These are phyloP conservation scores for Onychomys leucogaster DNA, from an alignment of 2,797 vertebrate species.

Conservation along the genomic window DNA sequence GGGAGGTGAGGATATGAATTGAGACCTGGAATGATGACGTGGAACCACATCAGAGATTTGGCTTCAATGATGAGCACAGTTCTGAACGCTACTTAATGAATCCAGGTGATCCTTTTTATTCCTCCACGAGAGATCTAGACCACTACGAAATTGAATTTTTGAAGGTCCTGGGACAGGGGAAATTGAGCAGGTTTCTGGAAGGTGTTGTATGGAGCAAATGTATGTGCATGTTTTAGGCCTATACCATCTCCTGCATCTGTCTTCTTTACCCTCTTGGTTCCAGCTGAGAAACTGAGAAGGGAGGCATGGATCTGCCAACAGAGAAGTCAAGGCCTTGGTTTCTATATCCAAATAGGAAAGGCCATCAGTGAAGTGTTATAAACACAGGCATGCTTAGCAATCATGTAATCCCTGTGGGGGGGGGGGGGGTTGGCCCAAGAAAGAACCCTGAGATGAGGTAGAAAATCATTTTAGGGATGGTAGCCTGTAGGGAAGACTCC, in stretches of 20 bases:
- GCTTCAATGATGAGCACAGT: not conserved
- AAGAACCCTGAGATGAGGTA: not conserved
- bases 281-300: not conserved
- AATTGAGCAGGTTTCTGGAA: not conserved
- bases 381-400: not conserved
- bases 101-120: constrained; percentile 30
- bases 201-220: not conserved
- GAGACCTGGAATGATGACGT: not conserved
- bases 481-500: not conserved
- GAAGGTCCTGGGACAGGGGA: not conserved
- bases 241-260: not conserved
- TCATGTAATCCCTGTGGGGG: not conserved
- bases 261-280: not conserved
- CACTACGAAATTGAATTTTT: not conserved
- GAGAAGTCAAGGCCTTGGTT: not conserved
- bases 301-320: not conserved
- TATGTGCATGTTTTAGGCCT: not conserved
- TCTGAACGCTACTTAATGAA: constrained; percentile 1
- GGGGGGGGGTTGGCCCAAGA: not conserved
- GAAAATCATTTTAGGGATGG: not conserved
- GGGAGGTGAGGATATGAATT: not conserved
- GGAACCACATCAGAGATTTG: not conserved
- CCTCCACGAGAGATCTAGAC: not conserved
- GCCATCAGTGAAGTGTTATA: not conserved
- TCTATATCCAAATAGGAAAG: not conserved